Conservation (phyloP, 2,113 vertebrate genomes). For the Montifringilla adamsi region DNA sequence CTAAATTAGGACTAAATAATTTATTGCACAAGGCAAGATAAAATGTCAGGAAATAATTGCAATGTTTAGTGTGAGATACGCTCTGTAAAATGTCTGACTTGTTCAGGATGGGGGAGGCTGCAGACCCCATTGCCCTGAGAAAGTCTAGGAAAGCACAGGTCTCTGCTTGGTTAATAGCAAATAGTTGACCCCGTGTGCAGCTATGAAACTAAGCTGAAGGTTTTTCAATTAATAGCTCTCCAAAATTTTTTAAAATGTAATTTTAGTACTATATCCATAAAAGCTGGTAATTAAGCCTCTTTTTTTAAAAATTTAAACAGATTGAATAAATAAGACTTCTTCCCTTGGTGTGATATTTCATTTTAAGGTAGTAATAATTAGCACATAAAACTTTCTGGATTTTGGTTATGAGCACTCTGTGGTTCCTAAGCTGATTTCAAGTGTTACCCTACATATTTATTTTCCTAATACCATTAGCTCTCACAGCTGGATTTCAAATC, state of each 20-base stretch:
- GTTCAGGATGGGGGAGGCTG: not conserved
- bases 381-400: not conserved
- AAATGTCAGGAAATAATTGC: not conserved
- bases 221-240: not conserved
- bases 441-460: conserved; percentile 16
- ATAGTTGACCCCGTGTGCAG: not conserved
- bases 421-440: conserved; percentile 35
- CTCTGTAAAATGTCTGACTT: not conserved
- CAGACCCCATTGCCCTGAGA: not conserved
- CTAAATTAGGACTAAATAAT: not conserved
- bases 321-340: not conserved
- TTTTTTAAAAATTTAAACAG: not conserved
- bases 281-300: not conserved
- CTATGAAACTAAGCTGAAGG: not conserved
- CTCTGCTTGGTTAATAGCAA: not conserved
- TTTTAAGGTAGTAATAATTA: not conserved
- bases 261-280: not conserved
- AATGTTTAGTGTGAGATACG: not conserved
- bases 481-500: conserved; percentile 33
- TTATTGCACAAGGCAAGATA: not conserved
- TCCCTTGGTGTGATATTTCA: not conserved
- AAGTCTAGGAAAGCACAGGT: not conserved
- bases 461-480: conserved; percentile 41
- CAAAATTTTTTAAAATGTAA: not conserved
- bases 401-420: not conserved